Evolutionary conservation across 2,113 vertebrate genomes (phyloP).

Genomic region (Burhinus bistriatus): DNA sequence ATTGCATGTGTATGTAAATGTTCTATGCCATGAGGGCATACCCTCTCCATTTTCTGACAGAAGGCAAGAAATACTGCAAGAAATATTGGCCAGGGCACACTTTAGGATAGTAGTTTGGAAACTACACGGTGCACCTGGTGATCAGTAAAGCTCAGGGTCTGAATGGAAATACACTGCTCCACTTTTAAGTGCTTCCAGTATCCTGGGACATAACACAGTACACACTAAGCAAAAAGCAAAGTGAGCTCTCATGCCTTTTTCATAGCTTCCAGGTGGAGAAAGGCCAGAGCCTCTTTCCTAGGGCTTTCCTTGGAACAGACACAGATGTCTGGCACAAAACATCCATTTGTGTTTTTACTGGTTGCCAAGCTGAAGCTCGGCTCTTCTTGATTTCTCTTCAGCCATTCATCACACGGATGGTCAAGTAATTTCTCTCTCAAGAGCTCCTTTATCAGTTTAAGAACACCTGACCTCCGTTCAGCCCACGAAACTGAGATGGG

Average conservation of each 20-base stretch:
- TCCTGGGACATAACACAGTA: neutral
- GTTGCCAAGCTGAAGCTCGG: neutral
- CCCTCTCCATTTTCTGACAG: neutral
- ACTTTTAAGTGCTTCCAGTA: neutral
- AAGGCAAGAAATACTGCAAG: neutral
- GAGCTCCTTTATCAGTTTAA: neutral
- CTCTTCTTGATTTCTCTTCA: neutral
- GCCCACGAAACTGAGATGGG: neutral
- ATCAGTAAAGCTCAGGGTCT: neutral
- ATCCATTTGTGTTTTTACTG: neutral
- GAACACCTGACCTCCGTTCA: neutral
- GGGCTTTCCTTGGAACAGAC: slow-evolving; percentile 27
- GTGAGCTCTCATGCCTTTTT: slow-evolving; percentile 3
- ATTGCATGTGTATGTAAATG: neutral
- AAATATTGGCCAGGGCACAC: neutral
- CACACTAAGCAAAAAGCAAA: neutral
- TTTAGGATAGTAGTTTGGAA: neutral
- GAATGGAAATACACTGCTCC: neutral
- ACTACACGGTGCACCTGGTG: accelerated
- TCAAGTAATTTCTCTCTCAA: neutral
- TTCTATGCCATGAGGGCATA: neutral
- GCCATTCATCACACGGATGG: neutral
- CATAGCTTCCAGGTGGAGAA: slow-evolving; percentile 34
- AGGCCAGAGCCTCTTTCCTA: neutral
- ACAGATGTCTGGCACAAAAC: slow-evolving; percentile 21